Evolutionary conservation across 1,140 invertebrate genomes (phyloP).

Genomic region (Bombus polaris): DNA sequence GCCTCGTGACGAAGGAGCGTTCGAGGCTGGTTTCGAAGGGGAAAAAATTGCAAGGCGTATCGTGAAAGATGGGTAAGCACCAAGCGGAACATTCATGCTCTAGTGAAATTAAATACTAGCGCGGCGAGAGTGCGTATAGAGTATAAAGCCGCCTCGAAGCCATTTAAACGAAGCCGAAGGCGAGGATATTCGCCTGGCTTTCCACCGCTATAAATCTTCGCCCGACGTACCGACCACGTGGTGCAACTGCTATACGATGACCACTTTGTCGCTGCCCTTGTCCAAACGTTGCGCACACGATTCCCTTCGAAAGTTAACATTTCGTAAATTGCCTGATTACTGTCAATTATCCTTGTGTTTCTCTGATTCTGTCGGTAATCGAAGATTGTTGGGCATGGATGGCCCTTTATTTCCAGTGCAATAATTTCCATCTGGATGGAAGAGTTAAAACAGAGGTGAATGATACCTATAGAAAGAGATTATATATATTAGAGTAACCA

Average conservation of each 20-base stretch:
- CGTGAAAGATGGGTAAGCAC: conserved; percentile 70
- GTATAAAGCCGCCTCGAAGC: conserved; percentile 29
- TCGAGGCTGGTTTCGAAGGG: conserved; percentile 48
- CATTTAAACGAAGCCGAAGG: conserved; percentile 59
- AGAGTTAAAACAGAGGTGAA: no score
- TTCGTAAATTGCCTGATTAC: not conserved
- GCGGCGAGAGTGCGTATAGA: conserved; percentile 35
- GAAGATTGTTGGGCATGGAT: not conserved
- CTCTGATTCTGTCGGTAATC: not conserved
- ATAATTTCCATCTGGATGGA: not conserved
- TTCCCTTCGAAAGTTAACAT: not conserved
- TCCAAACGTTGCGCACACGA: not conserved
- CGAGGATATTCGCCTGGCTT: conserved; percentile 51
- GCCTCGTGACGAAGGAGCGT: conserved; percentile 45
- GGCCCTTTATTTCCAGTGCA: fast-evolving
- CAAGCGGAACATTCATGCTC: conserved; percentile 73
- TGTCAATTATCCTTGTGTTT: not conserved
- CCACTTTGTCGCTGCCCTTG: conserved; percentile 34
- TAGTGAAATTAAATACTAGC: conserved; percentile 75
- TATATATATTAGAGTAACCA: not conserved
- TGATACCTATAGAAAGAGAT: not conserved
- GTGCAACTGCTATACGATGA: conserved; percentile 19
- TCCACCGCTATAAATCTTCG: conserved; percentile 55
- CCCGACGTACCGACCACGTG: conserved; percentile 39
- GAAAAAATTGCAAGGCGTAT: conserved; percentile 66